phyloP scores from a whole-genome alignment of 2,797 vertebrate species.

The Diglossa cyanea region DNA sequence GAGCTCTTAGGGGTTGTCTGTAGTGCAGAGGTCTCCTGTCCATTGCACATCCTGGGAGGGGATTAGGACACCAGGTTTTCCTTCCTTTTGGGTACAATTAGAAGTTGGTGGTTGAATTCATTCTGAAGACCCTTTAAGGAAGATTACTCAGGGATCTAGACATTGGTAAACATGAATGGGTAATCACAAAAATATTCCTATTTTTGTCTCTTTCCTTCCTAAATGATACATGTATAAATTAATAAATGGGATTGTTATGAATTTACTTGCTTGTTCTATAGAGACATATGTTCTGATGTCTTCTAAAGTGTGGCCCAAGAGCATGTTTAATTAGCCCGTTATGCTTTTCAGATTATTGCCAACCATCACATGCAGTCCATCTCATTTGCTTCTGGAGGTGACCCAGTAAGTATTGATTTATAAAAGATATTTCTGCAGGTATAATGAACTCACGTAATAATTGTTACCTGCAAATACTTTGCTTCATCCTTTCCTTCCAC shows the following conservation, averaged over 20 bases:
- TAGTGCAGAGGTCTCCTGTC: neutral
- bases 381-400: constrained; percentile 95
- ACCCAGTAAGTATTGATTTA: constrained; percentile 84
- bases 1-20: neutral
- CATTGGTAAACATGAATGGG: neutral
- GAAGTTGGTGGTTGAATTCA: neutral
- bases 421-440: constrained; percentile 12
- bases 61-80: neutral
- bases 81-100: neutral
- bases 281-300: neutral
- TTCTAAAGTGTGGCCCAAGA: neutral
- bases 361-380: constrained; percentile 94
- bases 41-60: neutral
- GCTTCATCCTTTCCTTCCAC: neutral
- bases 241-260: neutral
- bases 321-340: constrained; percentile 45
- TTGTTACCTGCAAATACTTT: neutral
- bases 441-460: neutral
- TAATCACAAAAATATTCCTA: neutral
- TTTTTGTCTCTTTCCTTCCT: neutral
- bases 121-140: neutral
- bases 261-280: neutral
- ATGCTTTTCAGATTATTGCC: constrained; percentile 85
- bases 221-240: neutral
- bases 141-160: neutral